These are phyloP conservation scores for Chloroceryle aenea DNA, from an alignment of 2,113 vertebrate genomes.

Conservation along the genomic window DNA sequence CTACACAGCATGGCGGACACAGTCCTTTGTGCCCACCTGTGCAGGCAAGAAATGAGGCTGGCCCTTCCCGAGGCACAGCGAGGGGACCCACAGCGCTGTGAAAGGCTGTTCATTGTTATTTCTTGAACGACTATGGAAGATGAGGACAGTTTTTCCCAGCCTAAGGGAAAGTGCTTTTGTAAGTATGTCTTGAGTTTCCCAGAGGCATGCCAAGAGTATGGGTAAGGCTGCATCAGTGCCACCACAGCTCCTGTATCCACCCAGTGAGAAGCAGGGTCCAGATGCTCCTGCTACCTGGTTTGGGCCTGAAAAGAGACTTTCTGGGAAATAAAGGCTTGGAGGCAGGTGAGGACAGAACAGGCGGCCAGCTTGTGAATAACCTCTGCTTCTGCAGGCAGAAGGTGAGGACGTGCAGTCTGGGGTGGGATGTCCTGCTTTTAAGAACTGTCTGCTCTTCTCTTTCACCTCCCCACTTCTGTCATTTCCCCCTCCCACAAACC, in stretches of 20 bases:
- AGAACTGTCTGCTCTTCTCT: neutral
- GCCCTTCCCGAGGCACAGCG: accelerated
- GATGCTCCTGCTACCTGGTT: neutral
- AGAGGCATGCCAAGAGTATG: accelerated
- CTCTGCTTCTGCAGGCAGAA: neutral
- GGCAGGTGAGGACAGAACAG: neutral
- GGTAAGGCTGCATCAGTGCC: neutral
- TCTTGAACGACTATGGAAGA: neutral
- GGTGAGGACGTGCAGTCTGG: neutral
- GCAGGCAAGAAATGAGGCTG: accelerated
- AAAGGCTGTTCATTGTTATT: neutral
- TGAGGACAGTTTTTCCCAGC: neutral
- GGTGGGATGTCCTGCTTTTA: neutral
- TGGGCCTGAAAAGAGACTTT: neutral
- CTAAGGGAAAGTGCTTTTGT: neutral
- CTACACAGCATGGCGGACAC: neutral
- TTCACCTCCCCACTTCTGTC: neutral
- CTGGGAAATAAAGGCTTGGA: neutral
- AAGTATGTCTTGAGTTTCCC: neutral
- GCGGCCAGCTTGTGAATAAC: neutral
- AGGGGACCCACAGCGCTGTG: neutral
- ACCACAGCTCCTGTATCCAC: neutral
- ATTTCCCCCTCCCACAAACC: neutral
- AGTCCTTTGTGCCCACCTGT: neutral
- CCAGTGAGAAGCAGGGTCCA: neutral